A percentile compares a stretch with the other conserved stretches of the same genome.
These are phyloP conservation scores for Melanotaenia boesemani DNA, from an alignment of 2,797 vertebrate species.

Conservation along the genomic window DNA sequence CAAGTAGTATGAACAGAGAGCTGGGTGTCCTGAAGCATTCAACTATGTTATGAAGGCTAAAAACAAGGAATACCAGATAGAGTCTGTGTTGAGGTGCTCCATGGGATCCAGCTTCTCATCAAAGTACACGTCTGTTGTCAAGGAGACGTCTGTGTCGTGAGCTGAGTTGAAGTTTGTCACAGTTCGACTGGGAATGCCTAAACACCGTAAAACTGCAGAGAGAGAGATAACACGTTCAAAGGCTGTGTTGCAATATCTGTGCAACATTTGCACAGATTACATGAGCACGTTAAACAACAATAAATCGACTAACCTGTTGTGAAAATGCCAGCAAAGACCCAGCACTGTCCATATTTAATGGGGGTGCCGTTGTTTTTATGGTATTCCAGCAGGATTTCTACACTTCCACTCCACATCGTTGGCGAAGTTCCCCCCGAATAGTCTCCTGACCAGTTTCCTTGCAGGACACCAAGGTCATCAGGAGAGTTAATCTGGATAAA, in stretches of 20 bases:
- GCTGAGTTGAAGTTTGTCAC: constrained; percentile 94
- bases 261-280: neutral
- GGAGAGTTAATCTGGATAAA: constrained; percentile 85
- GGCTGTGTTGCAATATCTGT: neutral
- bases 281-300: neutral
- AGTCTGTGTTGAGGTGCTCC: constrained; percentile 87
- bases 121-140: constrained; percentile 92
- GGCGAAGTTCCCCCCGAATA: constrained; percentile 87
- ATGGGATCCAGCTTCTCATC: constrained; percentile 91
- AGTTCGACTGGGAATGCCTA: constrained; percentile 90
- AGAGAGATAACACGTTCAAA: neutral
- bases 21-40: neutral
- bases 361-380: constrained; percentile 74
- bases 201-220: constrained; percentile 87
- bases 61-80: constrained; percentile 72
- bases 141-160: constrained; percentile 92
- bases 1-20: neutral
- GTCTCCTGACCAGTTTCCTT: constrained; percentile 90
- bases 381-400: constrained; percentile 88
- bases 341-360: constrained; percentile 91
- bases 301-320: constrained; percentile 79
- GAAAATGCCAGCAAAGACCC: constrained; percentile 90
- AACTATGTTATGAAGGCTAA: neutral
- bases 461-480: constrained; percentile 88
- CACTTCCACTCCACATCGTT: constrained; percentile 89